A percentile compares a stretch with the other conserved stretches of the same genome.
phyloP scores from a whole-genome alignment of 1,140 invertebrate genomes.

The Onthophagus taurus region DNA sequence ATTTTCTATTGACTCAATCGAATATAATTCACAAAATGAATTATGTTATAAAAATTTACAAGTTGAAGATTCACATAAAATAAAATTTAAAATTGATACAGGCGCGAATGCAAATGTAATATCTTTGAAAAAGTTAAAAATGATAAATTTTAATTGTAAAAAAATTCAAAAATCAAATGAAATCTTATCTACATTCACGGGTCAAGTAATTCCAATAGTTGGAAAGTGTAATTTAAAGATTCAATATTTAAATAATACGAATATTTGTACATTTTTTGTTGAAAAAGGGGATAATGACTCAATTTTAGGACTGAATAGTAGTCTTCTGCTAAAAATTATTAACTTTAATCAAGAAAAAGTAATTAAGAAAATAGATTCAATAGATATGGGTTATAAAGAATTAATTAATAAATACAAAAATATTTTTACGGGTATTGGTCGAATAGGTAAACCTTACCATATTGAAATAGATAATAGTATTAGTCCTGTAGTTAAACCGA shows the following conservation, averaged over 20 bases:
- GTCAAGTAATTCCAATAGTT: conserved; percentile 12
- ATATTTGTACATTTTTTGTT: conserved; percentile 14
- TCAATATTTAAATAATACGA: conserved; percentile 9
- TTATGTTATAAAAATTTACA: conserved; percentile 3
- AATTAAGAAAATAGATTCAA: not conserved
- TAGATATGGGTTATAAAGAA: conserved; percentile 6
- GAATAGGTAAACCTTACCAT: conserved; percentile 14
- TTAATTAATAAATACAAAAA: conserved; percentile 10
- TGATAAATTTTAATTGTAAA: conserved; percentile 7
- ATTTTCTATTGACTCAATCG: not conserved
- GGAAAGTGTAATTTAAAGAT: conserved; percentile 11
- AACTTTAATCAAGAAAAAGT: conserved; percentile 4
- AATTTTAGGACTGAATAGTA: conserved; percentile 6
- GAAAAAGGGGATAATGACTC: conserved; percentile 7
- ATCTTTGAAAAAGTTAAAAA: conserved; percentile 8
- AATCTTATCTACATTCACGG: conserved; percentile 9
- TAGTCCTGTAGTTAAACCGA: not conserved
- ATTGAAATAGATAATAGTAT: conserved; percentile 7
- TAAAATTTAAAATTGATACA: conserved; percentile 18
- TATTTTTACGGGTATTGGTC: conserved; percentile 10
- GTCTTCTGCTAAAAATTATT: conserved; percentile 5
- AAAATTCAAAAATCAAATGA: conserved; percentile 10
- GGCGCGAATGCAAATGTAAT: conserved; percentile 15
- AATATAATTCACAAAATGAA: not conserved
- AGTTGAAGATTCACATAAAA: not conserved